These are phyloP conservation scores for Globia sparganii DNA, from an alignment of 2,888 invertebrate genomes.

Conservation along the genomic window DNA sequence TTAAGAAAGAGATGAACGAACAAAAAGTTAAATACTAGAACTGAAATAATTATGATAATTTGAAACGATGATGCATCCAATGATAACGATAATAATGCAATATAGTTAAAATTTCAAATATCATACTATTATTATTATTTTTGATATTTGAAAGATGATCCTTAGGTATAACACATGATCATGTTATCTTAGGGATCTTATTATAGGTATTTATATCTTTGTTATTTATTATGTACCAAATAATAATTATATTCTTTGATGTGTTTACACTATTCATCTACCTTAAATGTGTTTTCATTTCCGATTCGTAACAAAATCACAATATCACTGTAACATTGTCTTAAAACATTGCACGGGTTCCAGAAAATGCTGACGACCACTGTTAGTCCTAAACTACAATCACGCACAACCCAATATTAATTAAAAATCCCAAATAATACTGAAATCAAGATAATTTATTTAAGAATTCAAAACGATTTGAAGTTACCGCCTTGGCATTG, in stretches of 20 bases:
- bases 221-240: slow-evolving; percentile 42
- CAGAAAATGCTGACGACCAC: background rate
- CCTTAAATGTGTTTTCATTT: background rate
- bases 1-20: slow-evolving; percentile 93
- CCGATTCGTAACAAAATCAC: background rate
- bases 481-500: background rate
- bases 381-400: too few species aligned
- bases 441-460: too few species aligned
- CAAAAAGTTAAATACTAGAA: slow-evolving; percentile 63
- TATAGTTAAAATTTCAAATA: background rate
- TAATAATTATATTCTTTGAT: slow-evolving; percentile 35
- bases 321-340: background rate
- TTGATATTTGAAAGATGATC: too few species aligned
- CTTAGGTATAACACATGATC: too few species aligned
- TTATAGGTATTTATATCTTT: slow-evolving; percentile 7
- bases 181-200: slow-evolving; percentile 5
- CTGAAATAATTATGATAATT: background rate
- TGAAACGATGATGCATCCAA: background rate
- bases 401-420: background rate
- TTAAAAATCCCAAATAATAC: background rate
- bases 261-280: slow-evolving; percentile 20
- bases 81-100: background rate
- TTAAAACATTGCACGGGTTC: background rate
- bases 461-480: background rate
- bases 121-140: too few species aligned